Conservation (phyloP, 2,888 invertebrate genomes). For the Pogonocherus hispidulus region DNA sequence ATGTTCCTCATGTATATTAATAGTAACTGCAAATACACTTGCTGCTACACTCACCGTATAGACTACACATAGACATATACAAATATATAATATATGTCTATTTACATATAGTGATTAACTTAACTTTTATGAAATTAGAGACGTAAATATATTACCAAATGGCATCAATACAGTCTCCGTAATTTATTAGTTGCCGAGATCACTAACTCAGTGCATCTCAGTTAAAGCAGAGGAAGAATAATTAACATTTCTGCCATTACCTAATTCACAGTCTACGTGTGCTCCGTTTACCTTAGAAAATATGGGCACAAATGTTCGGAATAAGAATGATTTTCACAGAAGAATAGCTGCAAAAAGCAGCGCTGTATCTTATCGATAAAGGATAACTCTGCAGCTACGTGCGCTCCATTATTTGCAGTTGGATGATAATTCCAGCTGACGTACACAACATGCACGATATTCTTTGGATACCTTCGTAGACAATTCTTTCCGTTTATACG, state of each 20-base stretch:
- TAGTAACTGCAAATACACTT: no score
- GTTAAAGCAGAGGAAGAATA: not conserved
- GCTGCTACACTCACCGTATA: no score
- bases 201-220: not conserved
- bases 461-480: constrained; percentile 9
- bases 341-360: constrained; percentile 16
- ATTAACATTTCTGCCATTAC: not conserved
- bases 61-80: no score
- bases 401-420: constrained; percentile 10
- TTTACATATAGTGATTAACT: no score
- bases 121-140: no score
- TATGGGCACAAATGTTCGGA: constrained; percentile 1
- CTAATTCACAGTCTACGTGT: constrained; percentile 15
- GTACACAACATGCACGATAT: constrained; percentile 19
- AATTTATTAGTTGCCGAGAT: no score
- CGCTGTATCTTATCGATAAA: constrained; percentile 12
- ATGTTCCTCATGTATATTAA: no score
- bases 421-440: constrained; percentile 26
- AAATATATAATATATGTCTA: no score
- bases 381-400: constrained; percentile 15
- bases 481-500: constrained; percentile 17
- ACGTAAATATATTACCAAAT: no score
- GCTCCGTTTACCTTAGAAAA: not conserved
- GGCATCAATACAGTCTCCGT: not conserved
- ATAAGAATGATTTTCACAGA: constrained; percentile 19